These are phyloP conservation scores for Xiphorhynchus erythropygius DNA, from an alignment of 2,797 vertebrate genomes.

Conservation along the genomic window DNA sequence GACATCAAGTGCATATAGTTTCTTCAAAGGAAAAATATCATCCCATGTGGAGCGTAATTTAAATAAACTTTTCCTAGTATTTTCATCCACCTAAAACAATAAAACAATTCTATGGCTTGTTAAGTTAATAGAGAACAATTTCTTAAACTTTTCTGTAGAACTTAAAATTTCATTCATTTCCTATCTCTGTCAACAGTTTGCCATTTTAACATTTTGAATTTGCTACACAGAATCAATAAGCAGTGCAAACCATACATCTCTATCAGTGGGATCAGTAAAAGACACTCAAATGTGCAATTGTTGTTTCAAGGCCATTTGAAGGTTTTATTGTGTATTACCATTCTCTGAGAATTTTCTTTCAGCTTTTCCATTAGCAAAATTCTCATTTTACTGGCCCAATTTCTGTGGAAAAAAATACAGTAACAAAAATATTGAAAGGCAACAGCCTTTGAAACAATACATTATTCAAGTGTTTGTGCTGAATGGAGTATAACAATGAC, in stretches of 20 bases:
- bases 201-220: neutral
- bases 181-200: neutral
- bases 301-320: slow-evolving; percentile 33
- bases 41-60: slow-evolving; percentile 99
- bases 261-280: neutral
- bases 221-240: neutral
- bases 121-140: slow-evolving; percentile 80
- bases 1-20: slow-evolving; percentile 93
- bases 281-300: neutral
- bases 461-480: neutral
- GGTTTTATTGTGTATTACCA: slow-evolving; percentile 31
- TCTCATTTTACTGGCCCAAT: slow-evolving; percentile 55
- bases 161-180: neutral
- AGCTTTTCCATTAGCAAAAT: slow-evolving; percentile 64
- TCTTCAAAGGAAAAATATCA: slow-evolving; percentile 96
- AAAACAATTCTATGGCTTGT: slow-evolving; percentile 88
- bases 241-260: neutral
- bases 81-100: slow-evolving; percentile 98
- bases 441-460: slow-evolving; percentile 16
- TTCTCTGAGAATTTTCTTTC: slow-evolving; percentile 54
- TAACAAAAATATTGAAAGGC: slow-evolving; percentile 41
- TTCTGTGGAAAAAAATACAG: slow-evolving; percentile 61
- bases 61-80: slow-evolving; percentile 98
- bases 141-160: slow-evolving; percentile 59
- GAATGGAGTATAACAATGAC: neutral